Conservation (phyloP, 1,140 invertebrate species). For the Heliconius hermathena region DNA sequence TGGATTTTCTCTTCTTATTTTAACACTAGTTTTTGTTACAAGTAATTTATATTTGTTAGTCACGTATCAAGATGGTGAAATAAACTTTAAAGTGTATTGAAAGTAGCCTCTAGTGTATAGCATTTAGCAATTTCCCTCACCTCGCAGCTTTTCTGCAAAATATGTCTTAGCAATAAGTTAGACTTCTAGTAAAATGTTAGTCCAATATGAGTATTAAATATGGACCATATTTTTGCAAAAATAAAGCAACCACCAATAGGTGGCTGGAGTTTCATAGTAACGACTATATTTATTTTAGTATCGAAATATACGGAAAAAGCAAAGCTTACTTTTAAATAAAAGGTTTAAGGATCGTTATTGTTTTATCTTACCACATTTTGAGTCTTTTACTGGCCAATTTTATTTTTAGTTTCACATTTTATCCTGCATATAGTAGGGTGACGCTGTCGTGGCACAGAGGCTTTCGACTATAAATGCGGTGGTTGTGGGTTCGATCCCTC, state of each 20-base stretch:
- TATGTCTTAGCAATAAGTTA: constrained; percentile 1
- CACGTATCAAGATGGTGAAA: too few species aligned
- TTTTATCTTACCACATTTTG: background rate
- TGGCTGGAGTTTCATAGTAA: background rate
- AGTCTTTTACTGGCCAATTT: background rate
- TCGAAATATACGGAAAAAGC: background rate
- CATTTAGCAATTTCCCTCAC: background rate
- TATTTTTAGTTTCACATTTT: background rate
- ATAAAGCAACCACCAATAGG: background rate
- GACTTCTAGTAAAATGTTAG: constrained; percentile 9
- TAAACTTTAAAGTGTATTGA: too few species aligned
- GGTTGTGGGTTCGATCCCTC: too few species aligned
- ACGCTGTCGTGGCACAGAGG: too few species aligned
- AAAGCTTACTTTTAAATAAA: background rate
- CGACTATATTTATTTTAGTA: background rate
- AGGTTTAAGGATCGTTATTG: background rate
- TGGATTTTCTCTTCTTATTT: too few species aligned
- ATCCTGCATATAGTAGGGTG: too few species aligned
- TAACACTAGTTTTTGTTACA: too few species aligned
- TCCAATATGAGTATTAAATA: background rate
- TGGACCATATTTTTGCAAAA: background rate
- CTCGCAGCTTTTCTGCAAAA: background rate
- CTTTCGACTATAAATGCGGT: too few species aligned
- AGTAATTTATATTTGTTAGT: too few species aligned
- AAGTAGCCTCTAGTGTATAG: background rate